Conservation (phyloP, 2,113 vertebrate genomes). For the Datnioides undecimradiatus region DNA sequence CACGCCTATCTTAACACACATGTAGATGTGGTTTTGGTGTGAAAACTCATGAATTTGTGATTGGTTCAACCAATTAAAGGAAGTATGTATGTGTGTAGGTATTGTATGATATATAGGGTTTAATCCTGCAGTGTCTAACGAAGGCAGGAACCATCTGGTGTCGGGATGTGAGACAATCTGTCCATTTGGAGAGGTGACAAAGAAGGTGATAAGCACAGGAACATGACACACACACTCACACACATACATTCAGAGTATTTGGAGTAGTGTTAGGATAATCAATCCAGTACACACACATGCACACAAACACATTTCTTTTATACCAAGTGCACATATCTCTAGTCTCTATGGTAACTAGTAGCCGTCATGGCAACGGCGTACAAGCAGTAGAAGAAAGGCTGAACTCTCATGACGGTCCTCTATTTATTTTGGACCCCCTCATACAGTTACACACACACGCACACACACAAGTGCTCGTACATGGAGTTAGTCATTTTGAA, state of each 20-base stretch:
- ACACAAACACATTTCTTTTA: slow-evolving; percentile 66
- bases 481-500: slow-evolving; percentile 2
- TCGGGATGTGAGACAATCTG: slow-evolving; percentile 81
- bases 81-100: slow-evolving; percentile 25
- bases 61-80: background rate
- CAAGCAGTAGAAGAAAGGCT: slow-evolving; percentile 72
- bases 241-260: slow-evolving; percentile 35
- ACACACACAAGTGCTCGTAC: too few relatives aligned
- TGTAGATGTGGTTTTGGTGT: background rate
- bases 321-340: slow-evolving; percentile 70
- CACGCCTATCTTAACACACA: background rate
- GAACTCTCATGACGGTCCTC: slow-evolving; percentile 78
- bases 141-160: slow-evolving; percentile 82
- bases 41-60: background rate
- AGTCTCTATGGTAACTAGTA: slow-evolving; percentile 86
- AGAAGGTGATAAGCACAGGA: slow-evolving; percentile 76
- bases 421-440: slow-evolving; percentile 56
- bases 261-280: slow-evolving; percentile 56
- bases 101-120: slow-evolving; percentile 48
- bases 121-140: slow-evolving; percentile 74
- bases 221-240: slow-evolving; percentile 41
- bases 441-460: slow-evolving; percentile 22
- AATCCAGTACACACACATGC: slow-evolving; percentile 42
- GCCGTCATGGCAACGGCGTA: slow-evolving; percentile 84
- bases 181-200: slow-evolving; percentile 82